These are phyloP conservation scores for Natator depressus DNA, from an alignment of 2,113 vertebrate species.

Conservation along the genomic window DNA sequence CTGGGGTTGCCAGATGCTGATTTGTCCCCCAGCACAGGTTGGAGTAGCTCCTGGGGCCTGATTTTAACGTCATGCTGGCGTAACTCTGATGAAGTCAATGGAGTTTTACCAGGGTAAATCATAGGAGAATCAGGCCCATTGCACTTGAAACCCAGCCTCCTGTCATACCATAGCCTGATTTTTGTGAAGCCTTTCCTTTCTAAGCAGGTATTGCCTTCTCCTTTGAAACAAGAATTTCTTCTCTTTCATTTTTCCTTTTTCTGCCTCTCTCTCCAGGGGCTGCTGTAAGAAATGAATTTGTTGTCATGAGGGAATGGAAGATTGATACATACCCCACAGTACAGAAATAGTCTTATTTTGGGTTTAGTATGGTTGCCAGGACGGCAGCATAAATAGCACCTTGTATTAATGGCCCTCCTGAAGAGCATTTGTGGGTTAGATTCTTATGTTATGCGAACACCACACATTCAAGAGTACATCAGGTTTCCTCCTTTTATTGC, in stretches of 20 bases:
- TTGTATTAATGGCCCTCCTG: not conserved
- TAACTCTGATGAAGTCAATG: not conserved
- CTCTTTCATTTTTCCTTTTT: conserved; percentile 8
- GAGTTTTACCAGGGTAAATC: not conserved
- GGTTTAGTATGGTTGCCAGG: conserved; percentile 20
- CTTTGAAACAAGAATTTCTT: not conserved
- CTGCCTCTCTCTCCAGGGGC: conserved; percentile 17
- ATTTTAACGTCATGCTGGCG: not conserved
- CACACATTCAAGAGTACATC: not conserved
- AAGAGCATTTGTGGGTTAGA: not conserved
- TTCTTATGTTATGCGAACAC: not conserved
- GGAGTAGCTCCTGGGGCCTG: not conserved
- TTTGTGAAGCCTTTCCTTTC: conserved; percentile 26
- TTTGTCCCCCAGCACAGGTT: not conserved
- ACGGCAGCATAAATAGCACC: not conserved
- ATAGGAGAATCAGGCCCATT: not conserved
- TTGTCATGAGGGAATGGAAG: not conserved
- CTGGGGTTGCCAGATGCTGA: not conserved
- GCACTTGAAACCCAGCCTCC: not conserved
- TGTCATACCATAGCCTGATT: not conserved
- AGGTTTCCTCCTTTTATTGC: not conserved
- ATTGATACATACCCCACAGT: conserved; percentile 9
- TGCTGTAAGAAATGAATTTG: not conserved
- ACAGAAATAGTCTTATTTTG: conserved; percentile 9
- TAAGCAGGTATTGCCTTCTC: not conserved